phyloP scores from a whole-genome alignment of 2,113 vertebrate genomes.

The Aegithalos caudatus region DNA sequence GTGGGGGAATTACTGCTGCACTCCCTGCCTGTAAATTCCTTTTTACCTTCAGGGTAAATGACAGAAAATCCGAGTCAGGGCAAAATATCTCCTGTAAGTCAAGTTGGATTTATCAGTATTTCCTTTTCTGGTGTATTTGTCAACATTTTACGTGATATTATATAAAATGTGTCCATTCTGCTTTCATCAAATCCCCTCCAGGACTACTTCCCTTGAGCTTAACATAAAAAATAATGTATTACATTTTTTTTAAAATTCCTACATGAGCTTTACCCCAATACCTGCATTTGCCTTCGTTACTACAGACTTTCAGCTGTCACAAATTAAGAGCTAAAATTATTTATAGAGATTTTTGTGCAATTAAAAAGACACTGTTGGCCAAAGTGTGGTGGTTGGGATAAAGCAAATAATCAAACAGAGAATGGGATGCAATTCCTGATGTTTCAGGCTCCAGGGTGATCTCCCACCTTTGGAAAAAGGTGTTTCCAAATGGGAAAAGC shows the following conservation, averaged over 20 bases:
- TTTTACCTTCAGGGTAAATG: neutral
- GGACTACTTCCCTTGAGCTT: neutral
- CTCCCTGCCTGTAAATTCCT: neutral
- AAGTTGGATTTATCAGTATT: neutral
- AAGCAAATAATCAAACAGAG: neutral
- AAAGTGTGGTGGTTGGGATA: rapidly evolving
- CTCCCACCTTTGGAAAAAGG: neutral
- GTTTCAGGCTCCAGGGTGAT: neutral
- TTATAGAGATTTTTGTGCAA: neutral
- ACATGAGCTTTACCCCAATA: neutral
- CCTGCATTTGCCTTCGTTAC: neutral
- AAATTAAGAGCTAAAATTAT: neutral
- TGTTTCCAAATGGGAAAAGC: neutral
- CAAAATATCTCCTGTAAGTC: neutral
- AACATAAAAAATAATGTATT: neutral
- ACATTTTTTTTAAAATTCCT: neutral
- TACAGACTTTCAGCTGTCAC: neutral
- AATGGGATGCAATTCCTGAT: neutral
- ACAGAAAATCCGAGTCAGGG: neutral
- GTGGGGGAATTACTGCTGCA: neutral
- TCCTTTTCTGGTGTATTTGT: neutral
- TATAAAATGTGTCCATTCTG: neutral
- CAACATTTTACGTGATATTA: neutral
- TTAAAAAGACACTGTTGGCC: neutral
- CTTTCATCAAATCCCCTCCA: neutral